Base-by-base conservation (phyloP, 2,888 invertebrate species). In the Chaitophorus viminalis region DNA sequence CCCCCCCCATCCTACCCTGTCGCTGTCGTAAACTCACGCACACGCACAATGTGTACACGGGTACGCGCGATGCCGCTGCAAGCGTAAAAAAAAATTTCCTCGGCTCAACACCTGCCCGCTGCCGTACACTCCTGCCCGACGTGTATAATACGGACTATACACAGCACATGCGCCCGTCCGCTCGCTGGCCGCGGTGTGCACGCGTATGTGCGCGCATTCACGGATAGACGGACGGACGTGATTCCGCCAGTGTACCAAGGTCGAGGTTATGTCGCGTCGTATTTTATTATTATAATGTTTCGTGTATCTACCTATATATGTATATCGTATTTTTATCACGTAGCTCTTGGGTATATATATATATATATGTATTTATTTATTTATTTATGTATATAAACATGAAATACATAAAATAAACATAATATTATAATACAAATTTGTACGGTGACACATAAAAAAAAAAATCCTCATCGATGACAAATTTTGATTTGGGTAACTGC, bases 221-320 rank as follows among this genome's bases (percentile, higher is more conserved):
- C n/a, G 18, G 65, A 75, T 29, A 11, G 83, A 76, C 36, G 72
- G 33, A 33, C 65, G 75, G 31, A 77, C 84, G 84, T 68, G 84
- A 85, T 85, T 85, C 77, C 84, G 84, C 68, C 77, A 85, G 84
- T 85, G 84, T 85, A 85, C 84, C 84, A 77, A 85, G 84, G 84
- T 85, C 84, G 77, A 29, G 84, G 84, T 85, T 85, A 77, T 65
- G 46, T 33, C 84, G 77, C 46, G 84, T 76, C 76, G 46, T 46
- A 52, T 74, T 74, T 74, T 74, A 39, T 36, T 74, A 39, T 36
- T 36, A 39, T 36, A 36, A 74, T 70, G 70, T 70, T 70, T 74
- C 8, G 18, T 25, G 74, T 25, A 25, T 74, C n/a, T n/a, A n/a
- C n/a, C n/a, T 25, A 74, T 36, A 25, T 74, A 36, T 25, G 31